Conservation (phyloP, 64 coral and sea anemone species). For the Pocillopora damicornis region DNA sequence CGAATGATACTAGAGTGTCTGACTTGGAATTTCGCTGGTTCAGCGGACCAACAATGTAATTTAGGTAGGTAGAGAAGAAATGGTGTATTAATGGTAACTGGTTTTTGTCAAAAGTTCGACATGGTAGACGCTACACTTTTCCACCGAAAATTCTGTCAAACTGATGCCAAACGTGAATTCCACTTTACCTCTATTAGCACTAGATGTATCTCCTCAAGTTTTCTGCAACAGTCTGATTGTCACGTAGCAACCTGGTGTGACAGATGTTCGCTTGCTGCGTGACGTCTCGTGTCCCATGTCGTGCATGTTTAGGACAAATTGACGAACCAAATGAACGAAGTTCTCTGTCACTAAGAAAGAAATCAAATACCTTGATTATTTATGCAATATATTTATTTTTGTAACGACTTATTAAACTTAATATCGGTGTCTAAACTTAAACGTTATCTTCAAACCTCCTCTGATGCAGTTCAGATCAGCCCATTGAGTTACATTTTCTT, state of each 20-base stretch:
- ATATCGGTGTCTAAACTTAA: background rate
- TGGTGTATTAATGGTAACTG: background rate
- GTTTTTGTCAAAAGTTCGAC: background rate
- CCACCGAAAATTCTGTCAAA: background rate
- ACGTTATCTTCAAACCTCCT: background rate
- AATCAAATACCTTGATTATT: constrained; percentile 4
- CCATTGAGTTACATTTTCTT: background rate
- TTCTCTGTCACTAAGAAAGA: background rate
- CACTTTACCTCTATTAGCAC: too few species aligned
- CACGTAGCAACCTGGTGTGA: background rate
- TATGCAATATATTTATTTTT: constrained; percentile 40
- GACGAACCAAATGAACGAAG: background rate
- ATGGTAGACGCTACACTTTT: background rate
- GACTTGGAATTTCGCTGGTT: too few species aligned
- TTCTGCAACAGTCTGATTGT: too few species aligned
- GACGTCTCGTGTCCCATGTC: background rate
- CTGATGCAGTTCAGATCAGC: background rate
- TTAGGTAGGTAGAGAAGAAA: background rate
- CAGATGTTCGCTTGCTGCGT: background rate
- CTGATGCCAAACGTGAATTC: background rate
- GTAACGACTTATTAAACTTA: constrained; percentile 32
- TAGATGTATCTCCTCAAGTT: background rate
- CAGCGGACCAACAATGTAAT: too few species aligned
- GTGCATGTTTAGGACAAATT: background rate
- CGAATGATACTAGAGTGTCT: too few species aligned